A percentile compares a stretch with the other conserved stretches of the same genome.
phyloP scores from a whole-genome alignment of 1,140 invertebrate species.

The Stenopsyche tienmushanensis region DNA sequence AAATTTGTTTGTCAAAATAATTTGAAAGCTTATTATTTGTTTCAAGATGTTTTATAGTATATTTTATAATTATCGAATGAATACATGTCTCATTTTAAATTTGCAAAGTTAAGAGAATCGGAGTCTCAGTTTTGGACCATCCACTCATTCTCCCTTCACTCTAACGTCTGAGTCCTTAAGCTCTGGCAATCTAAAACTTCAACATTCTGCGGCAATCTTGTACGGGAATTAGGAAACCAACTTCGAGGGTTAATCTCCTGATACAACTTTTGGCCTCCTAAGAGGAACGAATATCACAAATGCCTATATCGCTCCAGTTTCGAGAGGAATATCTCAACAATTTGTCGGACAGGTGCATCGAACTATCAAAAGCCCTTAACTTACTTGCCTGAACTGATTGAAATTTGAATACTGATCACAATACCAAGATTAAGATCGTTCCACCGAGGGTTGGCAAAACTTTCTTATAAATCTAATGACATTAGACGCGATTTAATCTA shows the following conservation, averaged over 20 bases:
- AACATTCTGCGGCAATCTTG: constrained; percentile 35
- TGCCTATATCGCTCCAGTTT: neutral
- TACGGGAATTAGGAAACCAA: constrained; percentile 32
- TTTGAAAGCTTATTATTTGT: too few relatives aligned
- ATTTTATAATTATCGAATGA: neutral
- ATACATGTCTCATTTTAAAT: neutral
- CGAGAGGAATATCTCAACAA: too few relatives aligned
- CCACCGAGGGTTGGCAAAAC: too few relatives aligned
- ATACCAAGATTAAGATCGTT: too few relatives aligned
- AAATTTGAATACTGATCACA: too few relatives aligned
- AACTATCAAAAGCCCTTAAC: too few relatives aligned
- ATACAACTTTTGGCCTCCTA: constrained; percentile 9
- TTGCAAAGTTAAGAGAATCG: constrained; percentile 14
- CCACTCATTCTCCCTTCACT: neutral
- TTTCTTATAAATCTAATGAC: too few relatives aligned
- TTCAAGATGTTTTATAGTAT: too few relatives aligned
- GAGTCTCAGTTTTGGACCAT: constrained; percentile 4
- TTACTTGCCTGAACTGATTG: too few relatives aligned
- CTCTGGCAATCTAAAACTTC: constrained; percentile 35
- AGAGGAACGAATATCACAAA: neutral
- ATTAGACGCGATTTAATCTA: too few relatives aligned
- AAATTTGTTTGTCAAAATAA: too few relatives aligned
- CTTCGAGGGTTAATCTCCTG: constrained; percentile 34
- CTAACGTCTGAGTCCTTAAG: constrained; percentile 14
- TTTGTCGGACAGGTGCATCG: neutral